Percentiles rank a stretch among this genome's conserved stretches.
These are phyloP conservation scores for Setipinna tenuifilis DNA, from an alignment of 2,797 vertebrate species.

Conservation along the genomic window DNA sequence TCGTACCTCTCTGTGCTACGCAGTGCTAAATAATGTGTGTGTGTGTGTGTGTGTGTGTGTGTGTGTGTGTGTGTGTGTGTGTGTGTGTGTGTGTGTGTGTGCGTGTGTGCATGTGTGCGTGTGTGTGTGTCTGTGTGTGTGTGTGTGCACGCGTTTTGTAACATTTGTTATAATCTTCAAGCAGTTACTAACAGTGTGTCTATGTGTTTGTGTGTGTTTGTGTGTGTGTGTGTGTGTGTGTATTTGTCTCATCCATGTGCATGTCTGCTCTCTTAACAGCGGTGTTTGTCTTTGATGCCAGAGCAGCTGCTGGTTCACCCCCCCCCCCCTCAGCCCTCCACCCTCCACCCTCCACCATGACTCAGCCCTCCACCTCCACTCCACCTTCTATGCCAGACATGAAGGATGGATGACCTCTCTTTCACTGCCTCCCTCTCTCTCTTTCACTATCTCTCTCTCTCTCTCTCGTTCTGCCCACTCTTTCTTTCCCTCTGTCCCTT, in stretches of 20 bases:
- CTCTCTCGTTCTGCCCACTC: neutral
- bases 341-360: no score
- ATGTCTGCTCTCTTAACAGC: neutral
- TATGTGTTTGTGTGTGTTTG: neutral
- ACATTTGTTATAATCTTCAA: no score
- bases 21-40: no score
- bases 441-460: slow-evolving; percentile 29
- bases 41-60: neutral
- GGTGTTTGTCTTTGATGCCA: neutral
- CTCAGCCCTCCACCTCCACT: neutral
- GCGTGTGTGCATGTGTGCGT: slow-evolving; percentile 40
- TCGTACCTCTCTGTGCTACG: no score
- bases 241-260: neutral
- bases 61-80: no score
- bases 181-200: no score
- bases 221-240: neutral
- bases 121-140: slow-evolving; percentile 27
- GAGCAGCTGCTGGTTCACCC: neutral
- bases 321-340: neutral
- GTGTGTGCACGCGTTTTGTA: slow-evolving; percentile 18
- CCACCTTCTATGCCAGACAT: neutral
- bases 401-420: neutral
- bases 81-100: neutral
- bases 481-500: neutral
- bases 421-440: neutral